A percentile compares a stretch with the other conserved stretches of the same genome.
Evolutionary conservation across 1,140 invertebrate genomes (phyloP).

Genomic region (Psix sp.): DNA sequence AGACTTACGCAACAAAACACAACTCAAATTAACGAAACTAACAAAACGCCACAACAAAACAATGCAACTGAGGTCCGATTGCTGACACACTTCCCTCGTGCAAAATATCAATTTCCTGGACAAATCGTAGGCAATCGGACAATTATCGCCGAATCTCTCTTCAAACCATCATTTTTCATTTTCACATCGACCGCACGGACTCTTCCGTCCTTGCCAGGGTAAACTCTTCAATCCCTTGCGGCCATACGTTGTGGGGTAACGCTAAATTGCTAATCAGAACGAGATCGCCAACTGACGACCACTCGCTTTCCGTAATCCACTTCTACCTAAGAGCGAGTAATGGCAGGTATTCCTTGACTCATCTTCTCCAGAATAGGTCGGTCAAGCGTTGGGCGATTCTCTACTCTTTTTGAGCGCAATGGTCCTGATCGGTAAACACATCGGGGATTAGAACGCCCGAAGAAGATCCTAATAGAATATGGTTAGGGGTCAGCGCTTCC

Average conservation of each 20-base stretch:
- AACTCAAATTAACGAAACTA: too few relatives aligned
- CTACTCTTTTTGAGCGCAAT: slow-evolving; percentile 17
- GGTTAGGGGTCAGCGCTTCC: slow-evolving; percentile 53
- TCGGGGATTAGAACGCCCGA: slow-evolving; percentile 1
- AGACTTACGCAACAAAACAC: too few relatives aligned
- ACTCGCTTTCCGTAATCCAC: not conserved
- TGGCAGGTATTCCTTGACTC: slow-evolving; percentile 32
- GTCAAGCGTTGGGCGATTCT: slow-evolving; percentile 15
- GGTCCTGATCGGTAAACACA: not conserved
- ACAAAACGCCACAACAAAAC: too few relatives aligned
- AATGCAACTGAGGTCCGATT: too few relatives aligned
- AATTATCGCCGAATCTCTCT: too few relatives aligned
- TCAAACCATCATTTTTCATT: too few relatives aligned
- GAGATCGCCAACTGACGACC: slow-evolving; percentile 1
- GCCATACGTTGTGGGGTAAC: slow-evolving; percentile 49
- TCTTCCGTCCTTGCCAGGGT: slow-evolving; percentile 4
- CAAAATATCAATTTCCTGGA: too few relatives aligned
- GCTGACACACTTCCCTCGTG: too few relatives aligned
- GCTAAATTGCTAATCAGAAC: slow-evolving; percentile 12
- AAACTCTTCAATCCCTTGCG: slow-evolving; percentile 24
- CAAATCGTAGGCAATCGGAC: too few relatives aligned
- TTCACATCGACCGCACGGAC: slow-evolving; percentile 2
- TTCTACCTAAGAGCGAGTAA: not conserved
- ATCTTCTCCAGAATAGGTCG: slow-evolving; percentile 35
- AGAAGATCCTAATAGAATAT: slow-evolving; percentile 60